Evolutionary conservation across 2,113 vertebrate genomes (phyloP).

Genomic region (Castor canadensis): DNA sequence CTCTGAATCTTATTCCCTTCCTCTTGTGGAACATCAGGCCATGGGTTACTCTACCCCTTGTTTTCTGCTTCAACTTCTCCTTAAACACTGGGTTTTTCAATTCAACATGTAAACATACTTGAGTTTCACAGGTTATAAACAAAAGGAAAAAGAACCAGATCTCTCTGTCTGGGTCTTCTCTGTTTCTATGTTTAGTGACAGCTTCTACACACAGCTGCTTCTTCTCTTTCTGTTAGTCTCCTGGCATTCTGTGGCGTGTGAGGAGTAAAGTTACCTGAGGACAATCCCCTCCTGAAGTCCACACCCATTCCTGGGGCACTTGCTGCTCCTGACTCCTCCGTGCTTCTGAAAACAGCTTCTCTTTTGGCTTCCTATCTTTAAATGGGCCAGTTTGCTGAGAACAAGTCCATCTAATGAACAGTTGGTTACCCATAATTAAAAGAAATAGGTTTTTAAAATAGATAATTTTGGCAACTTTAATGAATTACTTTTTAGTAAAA

Average conservation of each 20-base stretch:
- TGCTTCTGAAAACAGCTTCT: too few species aligned
- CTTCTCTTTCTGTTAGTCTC: background rate
- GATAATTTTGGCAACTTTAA: background rate
- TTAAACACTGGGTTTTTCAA: background rate
- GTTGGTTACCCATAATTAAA: background rate
- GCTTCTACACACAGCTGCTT: background rate
- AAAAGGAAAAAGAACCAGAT: background rate
- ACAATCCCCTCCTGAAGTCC: background rate
- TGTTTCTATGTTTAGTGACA: background rate
- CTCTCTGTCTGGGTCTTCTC: too few species aligned
- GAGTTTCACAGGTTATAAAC: background rate
- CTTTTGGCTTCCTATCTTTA: background rate
- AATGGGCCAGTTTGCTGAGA: too few species aligned
- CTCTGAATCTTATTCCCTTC: background rate
- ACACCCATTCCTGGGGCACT: background rate
- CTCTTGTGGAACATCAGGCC: background rate
- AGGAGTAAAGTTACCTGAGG: background rate
- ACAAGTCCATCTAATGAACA: too few species aligned
- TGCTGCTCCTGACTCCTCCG: too few species aligned
- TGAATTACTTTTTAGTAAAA: background rate
- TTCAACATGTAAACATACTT: background rate
- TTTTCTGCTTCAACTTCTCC: background rate
- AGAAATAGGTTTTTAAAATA: background rate
- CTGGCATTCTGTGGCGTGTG: fast-evolving
- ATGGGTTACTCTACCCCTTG: background rate